These are phyloP conservation scores for Spilosoma lubricipeda DNA, from an alignment of 2,888 invertebrate species.

Conservation along the genomic window DNA sequence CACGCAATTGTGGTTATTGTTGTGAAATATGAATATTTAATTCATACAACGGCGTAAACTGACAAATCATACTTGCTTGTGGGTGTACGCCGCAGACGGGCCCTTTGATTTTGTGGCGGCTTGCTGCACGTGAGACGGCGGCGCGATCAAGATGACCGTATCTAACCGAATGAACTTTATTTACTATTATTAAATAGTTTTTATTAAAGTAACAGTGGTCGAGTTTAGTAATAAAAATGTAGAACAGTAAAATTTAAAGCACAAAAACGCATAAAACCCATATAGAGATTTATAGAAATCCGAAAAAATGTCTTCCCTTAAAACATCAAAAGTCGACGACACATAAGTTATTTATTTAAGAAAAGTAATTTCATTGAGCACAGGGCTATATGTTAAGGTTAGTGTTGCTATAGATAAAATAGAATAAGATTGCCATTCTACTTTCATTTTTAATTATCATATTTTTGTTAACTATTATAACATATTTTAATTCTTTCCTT, in stretches of 20 bases:
- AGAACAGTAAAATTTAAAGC: background rate
- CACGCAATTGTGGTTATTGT: too few relatives aligned
- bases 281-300: background rate
- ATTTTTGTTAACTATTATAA: background rate
- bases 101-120: too few relatives aligned
- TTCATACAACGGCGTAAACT: too few relatives aligned
- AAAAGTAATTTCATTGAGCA: conserved; percentile 1
- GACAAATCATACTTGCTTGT: too few relatives aligned
- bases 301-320: background rate
- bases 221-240: background rate
- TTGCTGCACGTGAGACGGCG: too few relatives aligned
- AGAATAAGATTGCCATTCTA: background rate
- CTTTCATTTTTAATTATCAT: background rate
- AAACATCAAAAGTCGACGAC: background rate
- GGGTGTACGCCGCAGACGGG: too few relatives aligned
- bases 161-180: too few relatives aligned
- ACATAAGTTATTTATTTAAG: background rate
- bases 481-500: background rate
- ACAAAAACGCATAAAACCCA: background rate
- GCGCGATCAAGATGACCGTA: too few relatives aligned
- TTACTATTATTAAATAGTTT: background rate
- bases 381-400: background rate
- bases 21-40: too few relatives aligned
- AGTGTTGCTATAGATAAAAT: conserved; percentile 6
- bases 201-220: background rate